phyloP scores from a whole-genome alignment of 2,113 vertebrate genomes.

The Melospiza melodia region DNA sequence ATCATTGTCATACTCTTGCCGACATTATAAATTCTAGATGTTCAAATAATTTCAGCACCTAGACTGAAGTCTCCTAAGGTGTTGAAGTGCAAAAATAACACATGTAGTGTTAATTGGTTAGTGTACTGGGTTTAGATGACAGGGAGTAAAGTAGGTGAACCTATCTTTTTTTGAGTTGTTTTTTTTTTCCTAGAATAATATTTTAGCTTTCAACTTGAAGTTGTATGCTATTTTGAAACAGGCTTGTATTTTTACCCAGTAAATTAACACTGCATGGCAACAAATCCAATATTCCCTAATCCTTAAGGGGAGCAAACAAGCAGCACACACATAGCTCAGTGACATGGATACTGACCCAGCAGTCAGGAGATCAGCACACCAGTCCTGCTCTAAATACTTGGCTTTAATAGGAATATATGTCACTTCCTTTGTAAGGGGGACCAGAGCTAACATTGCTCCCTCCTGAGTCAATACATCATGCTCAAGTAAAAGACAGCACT shows the following conservation, averaged over 20 bases:
- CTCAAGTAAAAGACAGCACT: neutral
- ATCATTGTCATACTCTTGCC: neutral
- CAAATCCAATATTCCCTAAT: neutral
- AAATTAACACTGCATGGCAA: neutral
- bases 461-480: neutral
- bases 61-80: neutral
- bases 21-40: neutral
- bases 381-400: neutral
- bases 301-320: neutral
- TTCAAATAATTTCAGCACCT: neutral
- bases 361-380: neutral
- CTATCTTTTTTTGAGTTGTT: neutral
- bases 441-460: neutral
- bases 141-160: neutral
- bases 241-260: neutral
- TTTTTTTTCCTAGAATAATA: neutral
- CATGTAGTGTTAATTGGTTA: neutral
- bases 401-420: neutral
- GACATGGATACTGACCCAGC: neutral
- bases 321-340: neutral
- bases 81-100: neutral
- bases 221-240: neutral
- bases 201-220: neutral
- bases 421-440: neutral
- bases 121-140: neutral